Percentiles rank a stretch among this genome's conserved stretches.
Evolutionary conservation across 2,797 vertebrate species (phyloP).

Genomic region (Epinephelus awoara): DNA sequence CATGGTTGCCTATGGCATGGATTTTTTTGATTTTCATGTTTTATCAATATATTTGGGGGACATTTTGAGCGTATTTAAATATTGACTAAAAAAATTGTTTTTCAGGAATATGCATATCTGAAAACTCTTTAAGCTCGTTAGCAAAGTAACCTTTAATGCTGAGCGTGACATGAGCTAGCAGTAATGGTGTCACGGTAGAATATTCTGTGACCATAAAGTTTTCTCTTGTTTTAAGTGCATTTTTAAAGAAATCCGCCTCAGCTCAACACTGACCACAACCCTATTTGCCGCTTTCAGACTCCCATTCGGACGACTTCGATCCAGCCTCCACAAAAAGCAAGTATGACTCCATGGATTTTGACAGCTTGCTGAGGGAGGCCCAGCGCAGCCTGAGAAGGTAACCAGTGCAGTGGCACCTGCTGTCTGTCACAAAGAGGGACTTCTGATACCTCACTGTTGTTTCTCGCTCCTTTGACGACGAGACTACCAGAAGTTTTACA

Average conservation of each 20-base stretch:
- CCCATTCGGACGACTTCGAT: constrained; percentile 99
- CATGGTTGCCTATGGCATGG: too few relatives aligned
- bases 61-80: too few relatives aligned
- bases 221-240: constrained; percentile 8
- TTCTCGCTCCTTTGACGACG: constrained; percentile 88
- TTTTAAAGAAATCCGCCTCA: constrained; percentile 29
- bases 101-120: background rate
- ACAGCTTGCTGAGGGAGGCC: constrained; percentile 99
- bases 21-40: too few relatives aligned
- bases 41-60: too few relatives aligned
- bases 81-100: background rate
- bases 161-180: background rate
- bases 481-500: constrained; percentile 94
- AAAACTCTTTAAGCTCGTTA: background rate
- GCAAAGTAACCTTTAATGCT: constrained; percentile 5
- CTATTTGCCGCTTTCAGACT: constrained; percentile 86
- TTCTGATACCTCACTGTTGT: constrained; percentile 94
- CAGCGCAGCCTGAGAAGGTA: constrained; percentile 98
- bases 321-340: constrained; percentile 99
- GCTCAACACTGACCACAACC: constrained; percentile 48
- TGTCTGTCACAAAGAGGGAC: constrained; percentile 84
- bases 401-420: constrained; percentile 86
- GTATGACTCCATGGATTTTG: constrained; percentile 99
- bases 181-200: background rate
- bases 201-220: constrained; percentile 2